These are phyloP conservation scores for Acanthisitta chloris DNA, from an alignment of 2,113 vertebrate genomes.

Conservation along the genomic window DNA sequence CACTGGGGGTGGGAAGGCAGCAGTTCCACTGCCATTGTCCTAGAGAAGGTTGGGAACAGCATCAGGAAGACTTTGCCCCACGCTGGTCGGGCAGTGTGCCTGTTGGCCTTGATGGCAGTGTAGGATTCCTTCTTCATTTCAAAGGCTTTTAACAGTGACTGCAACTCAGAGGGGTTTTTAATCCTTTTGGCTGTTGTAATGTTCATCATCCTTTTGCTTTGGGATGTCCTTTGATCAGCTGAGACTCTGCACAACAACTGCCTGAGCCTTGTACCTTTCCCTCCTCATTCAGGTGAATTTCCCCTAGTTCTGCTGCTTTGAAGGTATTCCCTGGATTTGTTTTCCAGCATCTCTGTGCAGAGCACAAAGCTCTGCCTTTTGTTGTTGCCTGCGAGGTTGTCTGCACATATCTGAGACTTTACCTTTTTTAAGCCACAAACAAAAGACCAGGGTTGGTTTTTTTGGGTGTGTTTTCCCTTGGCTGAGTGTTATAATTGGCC, in stretches of 20 bases:
- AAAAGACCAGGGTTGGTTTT: neutral
- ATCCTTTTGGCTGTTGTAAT: neutral
- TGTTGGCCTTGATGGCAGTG: neutral
- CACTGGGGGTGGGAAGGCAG: neutral
- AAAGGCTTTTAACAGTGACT: neutral
- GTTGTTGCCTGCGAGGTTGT: neutral
- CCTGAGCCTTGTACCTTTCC: neutral
- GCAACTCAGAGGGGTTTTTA: neutral
- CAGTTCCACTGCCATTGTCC: neutral
- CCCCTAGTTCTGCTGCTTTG: neutral
- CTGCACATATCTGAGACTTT: neutral
- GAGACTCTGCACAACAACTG: neutral
- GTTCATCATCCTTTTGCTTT: neutral
- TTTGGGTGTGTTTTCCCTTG: neutral
- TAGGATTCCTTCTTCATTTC: neutral
- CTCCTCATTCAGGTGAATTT: neutral
- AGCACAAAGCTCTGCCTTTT: constrained; percentile 18
- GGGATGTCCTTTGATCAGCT: neutral
- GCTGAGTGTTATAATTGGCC: constrained; percentile 22
- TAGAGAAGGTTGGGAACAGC: neutral
- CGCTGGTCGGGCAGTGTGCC: neutral
- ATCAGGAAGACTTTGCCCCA: neutral
- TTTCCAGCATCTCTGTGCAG: neutral
- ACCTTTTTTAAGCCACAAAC: neutral
- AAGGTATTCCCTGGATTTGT: neutral